These are phyloP conservation scores for Thaumetopoea pityocampa DNA, from an alignment of 1,140 invertebrate species.

Conservation along the genomic window DNA sequence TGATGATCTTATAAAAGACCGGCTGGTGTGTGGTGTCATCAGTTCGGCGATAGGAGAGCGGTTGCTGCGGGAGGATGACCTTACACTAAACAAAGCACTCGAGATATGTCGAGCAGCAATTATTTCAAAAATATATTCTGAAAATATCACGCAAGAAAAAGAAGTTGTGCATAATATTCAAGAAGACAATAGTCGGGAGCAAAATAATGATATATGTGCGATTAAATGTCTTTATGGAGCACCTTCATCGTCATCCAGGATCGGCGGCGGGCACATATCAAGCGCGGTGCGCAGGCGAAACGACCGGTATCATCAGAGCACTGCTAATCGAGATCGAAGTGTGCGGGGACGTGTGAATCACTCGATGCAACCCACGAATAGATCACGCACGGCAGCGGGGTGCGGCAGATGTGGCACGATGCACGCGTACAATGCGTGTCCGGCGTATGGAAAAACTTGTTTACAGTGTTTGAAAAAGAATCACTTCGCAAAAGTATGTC, in stretches of 20 bases:
- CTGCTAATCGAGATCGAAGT: no score
- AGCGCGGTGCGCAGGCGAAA: no score
- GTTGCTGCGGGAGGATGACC: conserved; percentile 12
- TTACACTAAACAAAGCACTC: conserved; percentile 13
- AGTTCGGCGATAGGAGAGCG: conserved; percentile 7
- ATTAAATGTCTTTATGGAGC: no score
- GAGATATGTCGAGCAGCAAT: neutral
- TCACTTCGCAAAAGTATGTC: conserved; percentile 12
- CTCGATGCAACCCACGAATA: no score
- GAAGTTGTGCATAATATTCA: no score
- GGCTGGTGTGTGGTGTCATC: conserved; percentile 22
- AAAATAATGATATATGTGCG: neutral
- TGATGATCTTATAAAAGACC: conserved; percentile 24
- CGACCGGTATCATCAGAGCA: no score
- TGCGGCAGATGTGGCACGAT: conserved; percentile 2
- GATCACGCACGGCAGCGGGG: neutral
- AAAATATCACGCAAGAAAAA: conserved; percentile 1
- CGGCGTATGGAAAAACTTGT: conserved; percentile 14
- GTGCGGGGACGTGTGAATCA: no score
- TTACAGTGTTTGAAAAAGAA: conserved; percentile 6
- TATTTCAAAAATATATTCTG: no score
- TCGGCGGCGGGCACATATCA: neutral
- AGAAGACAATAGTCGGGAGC: neutral
- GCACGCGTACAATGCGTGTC: conserved; percentile 1
- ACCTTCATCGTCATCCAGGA: neutral